These are phyloP conservation scores for Coptodon rendalli DNA, from an alignment of 2,113 vertebrate genomes.

Conservation along the genomic window DNA sequence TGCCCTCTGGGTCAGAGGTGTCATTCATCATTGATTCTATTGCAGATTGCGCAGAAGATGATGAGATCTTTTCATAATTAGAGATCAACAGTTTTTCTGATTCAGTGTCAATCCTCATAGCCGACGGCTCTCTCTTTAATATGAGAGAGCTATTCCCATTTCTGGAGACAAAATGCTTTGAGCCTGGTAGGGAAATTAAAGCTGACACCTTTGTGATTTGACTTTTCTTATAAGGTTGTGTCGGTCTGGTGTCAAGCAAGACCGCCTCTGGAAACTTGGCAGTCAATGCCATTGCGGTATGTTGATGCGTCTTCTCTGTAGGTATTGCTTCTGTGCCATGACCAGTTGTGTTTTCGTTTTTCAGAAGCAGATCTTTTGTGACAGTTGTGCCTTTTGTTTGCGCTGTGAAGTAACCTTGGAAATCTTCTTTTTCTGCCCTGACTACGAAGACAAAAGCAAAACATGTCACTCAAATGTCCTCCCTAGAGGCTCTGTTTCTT, in stretches of 20 bases:
- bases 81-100: conserved; percentile 23
- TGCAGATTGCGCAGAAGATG: neutral
- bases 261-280: conserved; percentile 6
- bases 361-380: conserved; percentile 12
- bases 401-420: conserved; percentile 23
- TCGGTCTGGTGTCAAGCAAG: conserved; percentile 29
- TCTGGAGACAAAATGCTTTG: neutral
- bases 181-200: neutral
- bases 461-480: neutral
- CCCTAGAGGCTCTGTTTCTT: neutral
- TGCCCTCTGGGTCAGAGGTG: conserved; percentile 14
- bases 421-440: conserved; percentile 18
- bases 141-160: neutral
- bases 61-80: conserved; percentile 27
- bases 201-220: neutral
- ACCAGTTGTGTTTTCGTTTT: conserved; percentile 16
- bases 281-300: neutral
- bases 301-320: conserved; percentile 3
- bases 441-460: conserved; percentile 26
- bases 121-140: neutral
- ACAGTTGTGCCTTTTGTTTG: conserved; percentile 36
- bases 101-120: neutral
- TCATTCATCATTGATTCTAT: conserved; percentile 38
- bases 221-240: neutral
- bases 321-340: conserved; percentile 14